phyloP scores from a whole-genome alignment of 2,888 invertebrate species.

The Rhimphoctona megacephalus region DNA sequence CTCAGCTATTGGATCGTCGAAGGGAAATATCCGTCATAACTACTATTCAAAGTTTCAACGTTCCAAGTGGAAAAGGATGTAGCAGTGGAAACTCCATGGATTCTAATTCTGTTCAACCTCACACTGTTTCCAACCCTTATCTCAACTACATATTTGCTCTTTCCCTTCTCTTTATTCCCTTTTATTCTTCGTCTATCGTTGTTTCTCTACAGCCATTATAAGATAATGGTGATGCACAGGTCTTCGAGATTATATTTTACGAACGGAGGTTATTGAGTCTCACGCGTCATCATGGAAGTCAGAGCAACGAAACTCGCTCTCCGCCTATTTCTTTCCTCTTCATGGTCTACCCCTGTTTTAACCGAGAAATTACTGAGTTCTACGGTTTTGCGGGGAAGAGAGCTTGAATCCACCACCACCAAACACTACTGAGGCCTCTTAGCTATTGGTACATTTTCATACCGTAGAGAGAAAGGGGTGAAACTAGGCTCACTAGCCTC shows the following conservation, averaged over 20 bases:
- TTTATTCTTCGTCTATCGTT: constrained; percentile 26
- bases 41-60: constrained; percentile 37
- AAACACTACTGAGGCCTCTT: background rate
- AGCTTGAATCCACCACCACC: constrained; percentile 26
- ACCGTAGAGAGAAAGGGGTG: constrained; percentile 20
- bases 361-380: constrained; percentile 72
- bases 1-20: constrained; percentile 10
- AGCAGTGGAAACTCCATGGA: constrained; percentile 20
- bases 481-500: constrained; percentile 51
- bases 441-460: constrained; percentile 28
- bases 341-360: constrained; percentile 72
- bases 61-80: constrained; percentile 13
- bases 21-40: constrained; percentile 41
- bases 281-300: constrained; percentile 53
- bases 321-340: background rate
- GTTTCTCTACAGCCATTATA: constrained; percentile 41
- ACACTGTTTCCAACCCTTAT: constrained; percentile 39
- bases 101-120: constrained; percentile 13
- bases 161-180: constrained; percentile 15
- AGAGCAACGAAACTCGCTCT: constrained; percentile 15
- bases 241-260: constrained; percentile 35
- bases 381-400: constrained; percentile 25
- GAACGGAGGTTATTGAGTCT: constrained; percentile 49
- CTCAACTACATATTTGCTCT: constrained; percentile 25
- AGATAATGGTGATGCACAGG: constrained; percentile 60